Evolutionary conservation across 2,113 vertebrate species (phyloP).

Genomic region (Paracanthobrama guichenoti): DNA sequence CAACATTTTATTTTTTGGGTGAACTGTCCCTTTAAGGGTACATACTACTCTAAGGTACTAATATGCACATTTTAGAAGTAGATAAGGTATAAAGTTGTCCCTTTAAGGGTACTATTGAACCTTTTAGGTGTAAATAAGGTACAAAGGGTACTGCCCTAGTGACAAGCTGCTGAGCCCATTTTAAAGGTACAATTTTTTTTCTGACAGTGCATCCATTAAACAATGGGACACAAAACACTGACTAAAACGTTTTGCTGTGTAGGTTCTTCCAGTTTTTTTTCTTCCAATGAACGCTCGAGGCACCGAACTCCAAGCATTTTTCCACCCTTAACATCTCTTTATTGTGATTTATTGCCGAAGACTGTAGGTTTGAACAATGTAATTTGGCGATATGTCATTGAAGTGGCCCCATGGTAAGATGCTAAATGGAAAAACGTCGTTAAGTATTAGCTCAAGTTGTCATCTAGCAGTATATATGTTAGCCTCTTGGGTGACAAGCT

Average conservation of each 20-base stretch:
- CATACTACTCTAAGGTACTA: too few species aligned
- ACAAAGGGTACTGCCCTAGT: neutral
- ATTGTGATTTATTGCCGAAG: neutral
- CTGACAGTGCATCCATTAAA: too few species aligned
- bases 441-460: slow-evolving; percentile 9
- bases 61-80: too few species aligned
- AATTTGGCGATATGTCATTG: neutral
- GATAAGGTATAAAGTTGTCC: too few species aligned
- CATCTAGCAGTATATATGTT: neutral
- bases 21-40: too few species aligned
- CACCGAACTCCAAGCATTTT: neutral
- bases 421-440: neutral
- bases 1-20: too few species aligned
- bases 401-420: slow-evolving; percentile 1
- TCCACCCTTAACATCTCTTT: neutral
- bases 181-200: neutral
- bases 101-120: too few species aligned
- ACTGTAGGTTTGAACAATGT: neutral
- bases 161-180: neutral
- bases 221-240: too few species aligned
- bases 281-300: neutral
- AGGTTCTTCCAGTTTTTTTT: neutral
- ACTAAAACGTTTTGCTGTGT: too few species aligned
- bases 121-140: neutral
- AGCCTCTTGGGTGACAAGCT: neutral